A percentile compares a stretch with the other conserved stretches of the same genome.
phyloP scores from a whole-genome alignment of 2,113 vertebrate species.

The Podilymbus podiceps region DNA sequence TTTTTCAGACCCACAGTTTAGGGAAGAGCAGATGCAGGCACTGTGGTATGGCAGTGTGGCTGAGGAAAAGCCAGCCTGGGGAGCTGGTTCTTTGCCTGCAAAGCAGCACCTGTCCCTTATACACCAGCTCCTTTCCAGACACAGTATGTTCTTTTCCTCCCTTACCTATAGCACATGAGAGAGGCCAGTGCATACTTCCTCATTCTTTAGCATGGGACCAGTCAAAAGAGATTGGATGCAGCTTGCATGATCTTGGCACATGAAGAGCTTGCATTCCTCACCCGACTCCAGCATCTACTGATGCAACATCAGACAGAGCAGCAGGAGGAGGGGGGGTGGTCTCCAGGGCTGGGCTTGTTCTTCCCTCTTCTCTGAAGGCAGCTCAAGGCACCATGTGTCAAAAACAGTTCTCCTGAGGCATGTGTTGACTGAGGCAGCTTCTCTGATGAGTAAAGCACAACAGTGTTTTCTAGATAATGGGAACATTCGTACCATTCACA shows the following conservation, averaged over 20 bases:
- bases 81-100: neutral
- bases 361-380: neutral
- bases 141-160: accelerated
- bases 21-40: neutral
- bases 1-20: neutral
- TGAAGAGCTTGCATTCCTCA: neutral
- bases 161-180: accelerated
- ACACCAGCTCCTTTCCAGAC: neutral
- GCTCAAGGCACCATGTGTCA: neutral
- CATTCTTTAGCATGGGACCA: neutral
- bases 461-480: neutral
- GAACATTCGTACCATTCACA: neutral
- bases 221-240: neutral
- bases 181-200: neutral
- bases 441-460: neutral
- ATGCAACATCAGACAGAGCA: neutral
- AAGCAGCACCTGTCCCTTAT: neutral
- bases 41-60: accelerated
- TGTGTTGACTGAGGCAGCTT: neutral
- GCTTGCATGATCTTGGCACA: too few species aligned
- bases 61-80: neutral
- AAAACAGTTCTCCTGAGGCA: neutral
- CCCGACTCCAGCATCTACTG: neutral
- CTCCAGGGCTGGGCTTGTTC: neutral
- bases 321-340: neutral